Evolutionary conservation across 2,797 vertebrate species (phyloP), one percentile per base, ranked within the genome.

Genomic region (Hyperoplus immaculatus): DNA sequence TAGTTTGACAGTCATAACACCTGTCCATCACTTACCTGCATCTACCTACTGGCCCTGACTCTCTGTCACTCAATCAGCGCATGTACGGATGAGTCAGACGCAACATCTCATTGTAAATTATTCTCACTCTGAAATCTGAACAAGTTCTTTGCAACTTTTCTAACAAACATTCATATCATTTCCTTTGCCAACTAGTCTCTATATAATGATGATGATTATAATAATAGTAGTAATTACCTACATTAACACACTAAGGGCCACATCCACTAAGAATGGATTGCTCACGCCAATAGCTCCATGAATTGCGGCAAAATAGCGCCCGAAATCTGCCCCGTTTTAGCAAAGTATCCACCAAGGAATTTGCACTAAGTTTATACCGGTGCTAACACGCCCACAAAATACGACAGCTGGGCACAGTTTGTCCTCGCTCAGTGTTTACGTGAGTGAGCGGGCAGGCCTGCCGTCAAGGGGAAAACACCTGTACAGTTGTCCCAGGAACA

Each of bases 1-100:
- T 74, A 71, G 46, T 75, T 62, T 50, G 69, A 64, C 60, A n/a
- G 81, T 65, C 53, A 58, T n/a, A 46, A 54, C 72, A 65, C n/a
- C 71, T 71, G 69, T 64, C 80, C 80, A 29, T 86, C 65, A 73
- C 65, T 21, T 14, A 29, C 9, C 69, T 51, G 29, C 55, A 61
- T 57, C 15, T 67, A 42, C 57, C 57, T 57, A 8, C 61, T 39
- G 46, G 57, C 58, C 29, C 55, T 80, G 55, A 69, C 67, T 14
- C 47, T 41, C 47, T 56, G 50, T 77, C 77, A 77, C 0, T 84
- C 65, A 63, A 0, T 56, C 53, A 71, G 4, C 41, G 13, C 8
- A 38, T 36, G 58, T 36, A 16, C 68, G 10, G 36, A 51, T 13
- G 51, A 63, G 42, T 54, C 7, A 46, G 59, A 8, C 11, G 53